A percentile compares a stretch with the other conserved stretches of the same genome.
Evolutionary conservation across 2,888 invertebrate genomes (phyloP).

Genomic region (Colostygia pectinataria): DNA sequence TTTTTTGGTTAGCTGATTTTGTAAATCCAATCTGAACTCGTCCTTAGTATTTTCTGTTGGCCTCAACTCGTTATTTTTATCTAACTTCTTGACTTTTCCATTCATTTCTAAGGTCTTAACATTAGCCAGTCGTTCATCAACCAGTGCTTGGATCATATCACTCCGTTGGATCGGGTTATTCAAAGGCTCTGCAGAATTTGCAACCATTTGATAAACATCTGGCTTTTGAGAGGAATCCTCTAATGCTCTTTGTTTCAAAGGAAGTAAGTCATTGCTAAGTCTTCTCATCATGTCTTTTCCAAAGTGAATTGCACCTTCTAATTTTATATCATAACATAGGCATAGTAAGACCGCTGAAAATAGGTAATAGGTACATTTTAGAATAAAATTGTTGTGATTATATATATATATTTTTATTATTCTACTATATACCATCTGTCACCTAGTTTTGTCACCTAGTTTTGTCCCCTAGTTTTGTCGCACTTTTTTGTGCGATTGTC

Average conservation of each 20-base stretch:
- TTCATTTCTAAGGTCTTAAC: neutral
- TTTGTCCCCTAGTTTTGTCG: too few relatives aligned
- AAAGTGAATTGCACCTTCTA: slow-evolving; percentile 4
- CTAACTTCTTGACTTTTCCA: neutral
- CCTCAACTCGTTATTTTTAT: neutral
- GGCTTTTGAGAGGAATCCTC: neutral
- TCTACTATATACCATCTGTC: too few relatives aligned
- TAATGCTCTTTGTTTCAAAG: neutral
- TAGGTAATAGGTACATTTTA: too few relatives aligned
- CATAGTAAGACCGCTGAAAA: slow-evolving; percentile 1
- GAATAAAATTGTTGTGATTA: too few relatives aligned
- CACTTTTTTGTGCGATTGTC: too few relatives aligned
- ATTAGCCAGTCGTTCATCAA: neutral
- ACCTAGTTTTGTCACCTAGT: too few relatives aligned
- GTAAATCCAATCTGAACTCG: neutral
- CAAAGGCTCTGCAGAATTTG: neutral
- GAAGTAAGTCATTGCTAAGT: neutral
- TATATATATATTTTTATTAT: too few relatives aligned
- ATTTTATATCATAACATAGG: neutral
- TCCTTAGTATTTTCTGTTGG: neutral
- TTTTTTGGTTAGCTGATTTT: neutral
- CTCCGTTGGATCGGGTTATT: neutral
- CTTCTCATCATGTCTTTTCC: slow-evolving; percentile 12
- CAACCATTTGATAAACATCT: neutral
- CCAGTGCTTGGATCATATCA: neutral